Evolutionary conservation across 1,140 invertebrate species (phyloP).

Genomic region (Microplitis demolitor): DNA sequence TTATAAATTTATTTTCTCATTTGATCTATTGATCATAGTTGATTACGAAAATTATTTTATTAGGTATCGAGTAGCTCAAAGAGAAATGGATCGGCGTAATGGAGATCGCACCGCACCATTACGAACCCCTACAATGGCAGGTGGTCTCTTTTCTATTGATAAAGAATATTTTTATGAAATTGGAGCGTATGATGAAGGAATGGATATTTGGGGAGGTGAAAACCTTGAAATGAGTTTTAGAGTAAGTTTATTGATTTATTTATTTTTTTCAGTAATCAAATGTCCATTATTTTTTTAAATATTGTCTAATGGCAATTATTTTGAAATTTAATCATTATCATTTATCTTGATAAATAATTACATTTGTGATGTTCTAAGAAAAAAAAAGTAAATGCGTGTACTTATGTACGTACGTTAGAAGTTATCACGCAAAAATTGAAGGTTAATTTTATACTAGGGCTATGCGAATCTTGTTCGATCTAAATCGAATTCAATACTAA

Average conservation of each 20-base stretch:
- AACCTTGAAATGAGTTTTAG: conserved; percentile 99
- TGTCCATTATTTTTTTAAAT: neutral
- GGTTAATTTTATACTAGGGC: no score
- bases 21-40: neutral
- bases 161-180: conserved; percentile 96
- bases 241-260: conserved; percentile 68
- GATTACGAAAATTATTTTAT: conserved; percentile 15
- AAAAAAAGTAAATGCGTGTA: no score
- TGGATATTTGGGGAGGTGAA: conserved; percentile 99
- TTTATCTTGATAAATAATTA: no score
- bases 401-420: no score
- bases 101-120: conserved; percentile 89
- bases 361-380: no score
- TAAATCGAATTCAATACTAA: no score
- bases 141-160: conserved; percentile 96
- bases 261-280: conserved; percentile 6
- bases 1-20: neutral
- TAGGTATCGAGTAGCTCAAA: conserved; percentile 94
- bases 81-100: conserved; percentile 89
- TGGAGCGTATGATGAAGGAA: conserved; percentile 96
- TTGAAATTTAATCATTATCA: neutral
- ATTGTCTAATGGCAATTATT: neutral
- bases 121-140: conserved; percentile 98
- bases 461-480: no score
- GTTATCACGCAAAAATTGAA: no score